Base-by-base conservation (phyloP, 2,888 invertebrate genomes). In the Pammene aurita region DNA sequence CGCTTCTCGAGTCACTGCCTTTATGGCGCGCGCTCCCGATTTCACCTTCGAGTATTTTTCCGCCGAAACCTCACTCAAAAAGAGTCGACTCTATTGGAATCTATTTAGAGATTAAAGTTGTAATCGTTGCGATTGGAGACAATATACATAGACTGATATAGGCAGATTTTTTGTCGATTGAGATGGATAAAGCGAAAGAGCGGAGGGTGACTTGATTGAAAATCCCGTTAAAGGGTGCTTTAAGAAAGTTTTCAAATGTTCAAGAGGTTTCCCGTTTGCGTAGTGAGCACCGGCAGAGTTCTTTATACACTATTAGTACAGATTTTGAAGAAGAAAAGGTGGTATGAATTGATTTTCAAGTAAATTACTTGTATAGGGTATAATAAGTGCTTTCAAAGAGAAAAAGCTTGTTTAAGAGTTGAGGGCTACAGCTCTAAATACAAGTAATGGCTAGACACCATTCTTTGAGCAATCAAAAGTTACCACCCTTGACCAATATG, bases 1-100 rank as follows among this genome's bases (percentile, higher is more conserved):
- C 81, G 84, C 83, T 86, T 80, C 80, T 81, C 83, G 84, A 86
- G 86, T 87, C 86, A 87, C 87, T 87, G 86, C 83, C 80, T 87
- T 87, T 87, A 87, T 84, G 79, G 82, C 82, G 75, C 82, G 75
- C 83, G 81, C 82, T 81, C 78, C 82, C 83, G 80, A 87, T 86
- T 87, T 85, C 84, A 87, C 86, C 85, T 85, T 82, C 77, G 77
- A 74, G 77, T 81, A 82, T 76, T 73, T 82, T 80, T 80, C 74
- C 74, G 67, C 69, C 67, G 56, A 73, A 74, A 72, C 67, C 41
- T 46, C 5, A 16, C 11, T 70, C 58, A 60, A 44, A 72, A 0
- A 82, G 82, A 80, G 69, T 77, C 71, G 71, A 74, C 77, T 76
- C 71, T 83, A 79, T 63, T 11, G 5, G 5, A 6, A 16, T 44